Evolutionary conservation across 2,797 vertebrate genomes (phyloP), one percentile per base, ranked within the genome.

Genomic region (Clamator glandarius): DNA sequence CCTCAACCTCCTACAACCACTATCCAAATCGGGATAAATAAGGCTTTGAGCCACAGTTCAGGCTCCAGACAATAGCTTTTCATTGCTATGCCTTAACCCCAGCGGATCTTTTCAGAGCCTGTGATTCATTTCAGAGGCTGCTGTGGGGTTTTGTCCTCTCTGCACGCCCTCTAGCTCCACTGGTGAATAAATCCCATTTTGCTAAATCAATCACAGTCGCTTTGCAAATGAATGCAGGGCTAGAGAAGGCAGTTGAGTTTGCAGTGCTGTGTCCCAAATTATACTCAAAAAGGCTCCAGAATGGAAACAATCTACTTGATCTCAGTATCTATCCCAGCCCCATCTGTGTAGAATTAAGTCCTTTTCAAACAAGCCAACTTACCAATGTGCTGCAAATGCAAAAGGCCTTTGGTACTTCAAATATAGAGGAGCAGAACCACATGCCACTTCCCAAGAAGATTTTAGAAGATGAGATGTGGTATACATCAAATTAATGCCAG

Each of bases 41-140:
- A 93, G 4, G 70, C 92, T 89, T 90, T 94, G 76, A 95, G 95
- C 80, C 87, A 89, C 90, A 89, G 93, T 87, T 79, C 84, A 66
- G 94, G 72, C 90, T 80, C 68, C 67, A 93, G 88, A 96, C 96
- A 96, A 97, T 95, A 89, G 94, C 94, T 95, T 95, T 96, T 95
- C 92, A 96, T 55, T 80, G 87, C 91, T 92, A 59, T 0, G 81
- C 92, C 75, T 89, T 72, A 96, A 93, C 81, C 88, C 93, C 90
- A 94, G 78, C 2, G 1, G 94, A 87, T 95, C 96, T 93, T 96
- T 97, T 96, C 95, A 97, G 92, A 96, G 86, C 72, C 68, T 0
- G 2, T 87, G 93, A 96, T 95, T 96, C 95, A 93, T 94, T 95
- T 95, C 80, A 83, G 94, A 91, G 80, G 74, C 95, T 93, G 87